Conservation (phyloP, 1,140 invertebrate species). For the Conus ventricosus region DNA sequence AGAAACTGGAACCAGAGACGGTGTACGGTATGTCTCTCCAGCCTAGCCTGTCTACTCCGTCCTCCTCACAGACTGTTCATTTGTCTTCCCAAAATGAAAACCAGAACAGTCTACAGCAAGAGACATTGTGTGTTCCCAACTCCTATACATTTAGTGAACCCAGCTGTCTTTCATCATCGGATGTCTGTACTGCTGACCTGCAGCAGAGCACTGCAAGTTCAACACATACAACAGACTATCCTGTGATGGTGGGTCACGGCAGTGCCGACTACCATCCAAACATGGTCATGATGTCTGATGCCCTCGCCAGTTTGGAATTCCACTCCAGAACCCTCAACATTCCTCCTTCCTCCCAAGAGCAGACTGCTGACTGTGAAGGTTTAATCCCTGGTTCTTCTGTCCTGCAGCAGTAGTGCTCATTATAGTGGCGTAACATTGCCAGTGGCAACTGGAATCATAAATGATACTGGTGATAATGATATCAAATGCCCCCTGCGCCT, state of each 20-base stretch:
- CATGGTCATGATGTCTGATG: slow-evolving; percentile 26
- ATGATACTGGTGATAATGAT: too few species aligned
- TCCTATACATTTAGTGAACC: background rate
- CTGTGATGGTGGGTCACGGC: background rate
- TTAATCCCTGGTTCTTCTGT: background rate
- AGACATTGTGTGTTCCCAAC: background rate
- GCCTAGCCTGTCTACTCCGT: background rate
- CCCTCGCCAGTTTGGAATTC: background rate
- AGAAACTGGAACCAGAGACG: background rate
- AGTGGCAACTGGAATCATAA: too few species aligned
- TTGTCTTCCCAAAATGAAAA: slow-evolving; percentile 15
- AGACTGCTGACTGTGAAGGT: background rate
- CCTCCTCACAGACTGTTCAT: slow-evolving; percentile 7
- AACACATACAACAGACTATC: background rate
- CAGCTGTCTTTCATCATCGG: background rate
- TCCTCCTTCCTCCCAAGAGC: background rate
- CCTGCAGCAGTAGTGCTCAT: background rate
- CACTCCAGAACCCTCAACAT: background rate
- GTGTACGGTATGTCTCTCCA: background rate
- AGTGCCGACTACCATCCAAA: slow-evolving; percentile 3
- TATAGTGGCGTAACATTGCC: too few species aligned
- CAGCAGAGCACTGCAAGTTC: background rate
- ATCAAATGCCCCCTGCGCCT: too few species aligned
- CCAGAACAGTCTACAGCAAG: background rate
- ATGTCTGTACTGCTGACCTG: background rate